A percentile compares a stretch with the other conserved stretches of the same genome.
phyloP scores from a whole-genome alignment of 2,888 invertebrate genomes.

The Macrophya alboannulata region DNA sequence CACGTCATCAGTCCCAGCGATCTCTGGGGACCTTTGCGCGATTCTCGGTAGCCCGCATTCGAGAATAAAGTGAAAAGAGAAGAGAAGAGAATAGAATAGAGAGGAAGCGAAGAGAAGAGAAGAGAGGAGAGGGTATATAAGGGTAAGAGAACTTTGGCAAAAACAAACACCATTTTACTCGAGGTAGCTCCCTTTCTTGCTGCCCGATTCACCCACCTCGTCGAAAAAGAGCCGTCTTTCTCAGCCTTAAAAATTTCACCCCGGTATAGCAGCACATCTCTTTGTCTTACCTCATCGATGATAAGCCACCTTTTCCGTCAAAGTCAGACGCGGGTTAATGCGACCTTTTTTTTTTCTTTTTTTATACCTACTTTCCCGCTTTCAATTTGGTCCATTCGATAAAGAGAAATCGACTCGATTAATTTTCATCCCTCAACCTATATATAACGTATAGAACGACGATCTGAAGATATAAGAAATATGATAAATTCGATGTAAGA shows the following conservation, averaged over 20 bases:
- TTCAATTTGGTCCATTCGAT: conserved; percentile 35
- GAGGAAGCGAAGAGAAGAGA: not conserved
- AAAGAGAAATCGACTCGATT: conserved; percentile 40
- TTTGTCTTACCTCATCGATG: conserved; percentile 48
- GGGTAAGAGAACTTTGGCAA: conserved; percentile 41
- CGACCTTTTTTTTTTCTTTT: conserved; percentile 1
- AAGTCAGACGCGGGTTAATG: conserved; percentile 36
- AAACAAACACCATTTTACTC: conserved; percentile 51
- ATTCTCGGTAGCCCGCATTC: conserved; percentile 31
- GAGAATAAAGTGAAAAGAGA: not conserved
- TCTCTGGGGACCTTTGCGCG: conserved; percentile 12
- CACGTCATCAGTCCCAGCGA: conserved; percentile 55
- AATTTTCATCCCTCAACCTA: conserved; percentile 25
- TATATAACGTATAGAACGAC: not conserved
- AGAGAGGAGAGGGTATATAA: not conserved
- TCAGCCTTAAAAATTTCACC: conserved; percentile 15
- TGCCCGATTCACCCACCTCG: not conserved
- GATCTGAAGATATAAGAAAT: not conserved
- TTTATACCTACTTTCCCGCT: not conserved
- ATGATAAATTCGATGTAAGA: not conserved
- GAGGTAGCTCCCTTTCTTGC: not conserved
- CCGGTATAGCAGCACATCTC: not conserved
- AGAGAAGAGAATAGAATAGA: not conserved
- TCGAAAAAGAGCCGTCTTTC: not conserved
- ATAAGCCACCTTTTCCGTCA: conserved; percentile 46